Evolutionary conservation across 2,888 invertebrate genomes (phyloP), one percentile per base, ranked within the genome.

Genomic region (Mongoloraphidia duomilia): DNA sequence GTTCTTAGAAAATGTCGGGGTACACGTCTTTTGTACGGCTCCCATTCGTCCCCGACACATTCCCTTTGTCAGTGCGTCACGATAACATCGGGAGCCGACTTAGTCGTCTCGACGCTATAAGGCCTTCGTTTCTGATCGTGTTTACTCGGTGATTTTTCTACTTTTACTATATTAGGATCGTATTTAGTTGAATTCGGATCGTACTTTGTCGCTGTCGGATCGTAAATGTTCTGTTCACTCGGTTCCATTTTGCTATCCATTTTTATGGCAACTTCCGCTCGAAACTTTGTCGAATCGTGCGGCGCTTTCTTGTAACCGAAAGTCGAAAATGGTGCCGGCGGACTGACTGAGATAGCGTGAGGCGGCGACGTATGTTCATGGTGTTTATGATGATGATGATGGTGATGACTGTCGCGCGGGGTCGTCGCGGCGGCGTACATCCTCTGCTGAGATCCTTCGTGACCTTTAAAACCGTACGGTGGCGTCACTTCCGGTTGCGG

Each of bases 1-100:
- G 53, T 55, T 34, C 55, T 55, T 58, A 60, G 43, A 46, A 47
- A 51, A 42, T 65, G 70, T 63, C 74, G 73, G 61, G 76, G 75
- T 64, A 70, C 69, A 57, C 75, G 67, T 59, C 75, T 64, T 58
- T 69, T 70, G 63, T 75, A 76, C 51, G 76, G 75, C 63, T 76
- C 75, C 76, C 76, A 76, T 63, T 74, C 33, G 17, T 45, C 45
- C 12, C 33, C 45, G 45, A 40, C 46, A 57, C 51, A 53, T 51
- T 60, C 61, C 69, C 70, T 66, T 59, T 77, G 80, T 83, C 81
- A 83, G 78, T 83, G 83, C 53, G 82, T 83, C 60, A 89, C 89
- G 63, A 91, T 88, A 60, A 91, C 90, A 67, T 91, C 91, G 44
- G 90, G 90, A 2, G 90, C 90, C 49, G 90, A 89, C 61, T 89